Percentiles rank a stretch among this genome's conserved stretches.
Evolutionary conservation across 2,797 vertebrate species (phyloP).

Genomic region (Nannoperca australis): DNA sequence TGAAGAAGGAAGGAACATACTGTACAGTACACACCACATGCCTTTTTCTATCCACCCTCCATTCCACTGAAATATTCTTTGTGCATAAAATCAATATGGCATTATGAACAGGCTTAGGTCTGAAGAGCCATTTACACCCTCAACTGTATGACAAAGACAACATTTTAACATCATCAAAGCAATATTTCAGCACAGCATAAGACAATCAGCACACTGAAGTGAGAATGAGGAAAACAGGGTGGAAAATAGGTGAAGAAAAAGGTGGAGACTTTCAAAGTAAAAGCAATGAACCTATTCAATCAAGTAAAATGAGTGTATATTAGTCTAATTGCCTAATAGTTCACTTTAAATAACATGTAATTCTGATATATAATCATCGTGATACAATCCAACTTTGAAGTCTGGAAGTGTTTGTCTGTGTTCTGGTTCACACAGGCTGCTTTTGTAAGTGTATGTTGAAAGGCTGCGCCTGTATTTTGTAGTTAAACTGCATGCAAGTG

Average conservation of each 20-base stretch:
- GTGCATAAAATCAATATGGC: conserved; percentile 2
- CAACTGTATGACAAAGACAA: not conserved
- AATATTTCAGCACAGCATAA: not conserved
- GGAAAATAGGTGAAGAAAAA: conserved; percentile 25
- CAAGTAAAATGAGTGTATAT: conserved; percentile 68
- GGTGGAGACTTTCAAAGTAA: conserved; percentile 40
- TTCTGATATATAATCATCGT: conserved; percentile 63
- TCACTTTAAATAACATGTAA: conserved; percentile 73
- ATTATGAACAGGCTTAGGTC: conserved; percentile 5
- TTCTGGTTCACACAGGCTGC: conserved; percentile 66
- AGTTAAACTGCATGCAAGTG: conserved; percentile 59
- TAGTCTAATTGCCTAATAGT: conserved; percentile 81
- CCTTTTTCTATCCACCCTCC: not conserved
- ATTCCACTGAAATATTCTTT: not conserved
- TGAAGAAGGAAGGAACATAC: not conserved
- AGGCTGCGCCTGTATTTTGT: conserved; percentile 49
- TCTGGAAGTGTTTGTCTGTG: conserved; percentile 77
- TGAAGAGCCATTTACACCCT: conserved; percentile 16
- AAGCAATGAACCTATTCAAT: conserved; percentile 62
- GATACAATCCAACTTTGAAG: conserved; percentile 73
- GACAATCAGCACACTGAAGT: conserved; percentile 5
- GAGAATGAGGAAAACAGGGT: conserved; percentile 13
- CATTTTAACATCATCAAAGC: conserved; percentile 14
- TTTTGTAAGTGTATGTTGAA: conserved; percentile 61
- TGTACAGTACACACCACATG: not conserved